Evolutionary conservation across 2,888 invertebrate species (phyloP).

Genomic region (Nomada hirtipes): DNA sequence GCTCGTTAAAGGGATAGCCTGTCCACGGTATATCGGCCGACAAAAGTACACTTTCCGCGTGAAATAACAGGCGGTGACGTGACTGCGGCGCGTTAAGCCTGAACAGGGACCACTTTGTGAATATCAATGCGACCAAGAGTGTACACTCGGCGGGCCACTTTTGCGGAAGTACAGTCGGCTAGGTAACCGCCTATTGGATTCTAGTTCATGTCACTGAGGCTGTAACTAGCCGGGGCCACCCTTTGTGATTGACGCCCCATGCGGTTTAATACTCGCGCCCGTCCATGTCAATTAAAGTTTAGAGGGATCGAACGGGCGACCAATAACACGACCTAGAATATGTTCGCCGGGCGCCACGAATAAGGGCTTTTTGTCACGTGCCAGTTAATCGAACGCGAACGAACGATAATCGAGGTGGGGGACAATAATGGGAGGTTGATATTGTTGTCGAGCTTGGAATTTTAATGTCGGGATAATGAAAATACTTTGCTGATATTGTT

Average conservation of each 20-base stretch:
- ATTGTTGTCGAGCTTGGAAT: background rate
- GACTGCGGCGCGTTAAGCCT: slow-evolving; percentile 38
- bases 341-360: slow-evolving; percentile 18
- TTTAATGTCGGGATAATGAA: background rate
- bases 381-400: slow-evolving; percentile 10
- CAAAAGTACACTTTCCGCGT: slow-evolving; percentile 39
- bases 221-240: slow-evolving; percentile 59
- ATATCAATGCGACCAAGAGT: slow-evolving; percentile 75
- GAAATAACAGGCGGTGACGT: slow-evolving; percentile 42
- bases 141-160: slow-evolving; percentile 63
- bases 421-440: background rate
- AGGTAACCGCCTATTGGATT: slow-evolving; percentile 70
- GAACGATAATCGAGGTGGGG: slow-evolving; percentile 6
- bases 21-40: slow-evolving; percentile 19
- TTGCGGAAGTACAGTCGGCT: slow-evolving; percentile 58
- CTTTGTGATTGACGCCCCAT: slow-evolving; percentile 70
- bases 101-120: slow-evolving; percentile 74
- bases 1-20: no score
- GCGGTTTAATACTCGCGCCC: slow-evolving; percentile 70
- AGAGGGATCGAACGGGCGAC: slow-evolving; percentile 47
- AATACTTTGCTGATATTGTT: no score
- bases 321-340: slow-evolving; percentile 57
- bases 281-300: slow-evolving; percentile 71
- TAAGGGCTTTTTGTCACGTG: slow-evolving; percentile 37
- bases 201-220: slow-evolving; percentile 63